Percentiles rank a stretch among this genome's conserved stretches.
phyloP scores from a whole-genome alignment of 2,113 vertebrate genomes.

The Microcebus ravelobensis region DNA sequence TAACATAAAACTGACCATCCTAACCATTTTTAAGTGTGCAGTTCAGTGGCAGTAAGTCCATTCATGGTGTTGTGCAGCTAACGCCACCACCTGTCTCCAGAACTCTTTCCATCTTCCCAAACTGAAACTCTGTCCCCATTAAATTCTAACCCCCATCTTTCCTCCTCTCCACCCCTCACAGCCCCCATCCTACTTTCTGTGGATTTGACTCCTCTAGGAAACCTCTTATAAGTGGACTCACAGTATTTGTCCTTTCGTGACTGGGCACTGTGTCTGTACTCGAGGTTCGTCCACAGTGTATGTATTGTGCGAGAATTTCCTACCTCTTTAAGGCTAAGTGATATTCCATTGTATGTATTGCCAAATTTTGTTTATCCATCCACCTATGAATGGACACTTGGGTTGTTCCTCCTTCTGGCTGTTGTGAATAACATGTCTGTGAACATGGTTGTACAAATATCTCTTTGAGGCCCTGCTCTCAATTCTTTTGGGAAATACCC shows the following conservation, averaged over 20 bases:
- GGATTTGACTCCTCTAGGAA: background rate
- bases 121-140: background rate
- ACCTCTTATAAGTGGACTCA: fast-evolving
- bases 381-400: fast-evolving
- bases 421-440: background rate
- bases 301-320: background rate
- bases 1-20: background rate
- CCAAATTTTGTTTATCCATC: background rate
- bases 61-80: fast-evolving
- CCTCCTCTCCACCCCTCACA: too few species aligned
- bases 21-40: background rate
- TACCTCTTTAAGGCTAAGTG: background rate
- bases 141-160: background rate
- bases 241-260: background rate
- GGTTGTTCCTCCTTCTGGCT: background rate
- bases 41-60: fast-evolving
- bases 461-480: background rate
- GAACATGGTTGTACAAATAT: background rate
- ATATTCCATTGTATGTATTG: too few species aligned
- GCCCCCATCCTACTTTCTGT: fast-evolving
- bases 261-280: background rate
- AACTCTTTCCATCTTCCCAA: background rate
- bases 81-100: background rate
- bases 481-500: background rate
- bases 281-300: too few species aligned